Evolutionary conservation across 1,140 invertebrate species (phyloP), one percentile per base, ranked within the genome.

Genomic region (Meloidogyne floridensis): DNA sequence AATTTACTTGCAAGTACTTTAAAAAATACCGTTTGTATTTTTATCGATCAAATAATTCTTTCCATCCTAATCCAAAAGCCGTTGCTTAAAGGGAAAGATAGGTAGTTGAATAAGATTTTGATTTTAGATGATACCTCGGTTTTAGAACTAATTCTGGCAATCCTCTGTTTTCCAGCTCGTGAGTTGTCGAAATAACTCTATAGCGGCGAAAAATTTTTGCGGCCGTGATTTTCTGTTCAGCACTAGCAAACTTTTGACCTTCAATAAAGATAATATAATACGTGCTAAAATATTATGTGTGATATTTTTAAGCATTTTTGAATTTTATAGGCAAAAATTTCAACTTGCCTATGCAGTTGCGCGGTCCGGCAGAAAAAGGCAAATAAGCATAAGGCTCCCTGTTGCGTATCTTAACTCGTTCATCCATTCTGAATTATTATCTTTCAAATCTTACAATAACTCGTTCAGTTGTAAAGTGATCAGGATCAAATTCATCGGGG

Each of bases 401-500:
- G 11, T 85, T 82, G 43, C 86, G 71, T 74, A 69, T 11, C 5
- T 47, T 54, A 32, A 93, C 93, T 81, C 93, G 93, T 90, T 96
- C 95, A 0, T 32, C 32, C 32, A 32, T 32, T 32, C 2, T 32
- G 32, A 32, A 32, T 32, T 32, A 32, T 32, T 32, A 32, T 32
- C 32, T 32, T 32, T 32, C 32, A 32, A 32, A 32, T 32, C 32
- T 32, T 32, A 32, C 32, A 32, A 32, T 32, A 32, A 32, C 32
- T 32, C 93, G 93, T 90, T 96, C 95, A 0, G 94, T 93, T 72
- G 95, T 91, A 92, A 97, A 98, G 89, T 96, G 94, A 83, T 97
- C 95, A 0, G 96, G 96, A 91, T 97, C 92, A 90, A 96, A 98
- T 77, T 91, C 92, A 53, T 94, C 92, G 0, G 96, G 94, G 88